Evolutionary conservation across 2,113 vertebrate genomes (phyloP).

Genomic region (Enhydra lutris): DNA sequence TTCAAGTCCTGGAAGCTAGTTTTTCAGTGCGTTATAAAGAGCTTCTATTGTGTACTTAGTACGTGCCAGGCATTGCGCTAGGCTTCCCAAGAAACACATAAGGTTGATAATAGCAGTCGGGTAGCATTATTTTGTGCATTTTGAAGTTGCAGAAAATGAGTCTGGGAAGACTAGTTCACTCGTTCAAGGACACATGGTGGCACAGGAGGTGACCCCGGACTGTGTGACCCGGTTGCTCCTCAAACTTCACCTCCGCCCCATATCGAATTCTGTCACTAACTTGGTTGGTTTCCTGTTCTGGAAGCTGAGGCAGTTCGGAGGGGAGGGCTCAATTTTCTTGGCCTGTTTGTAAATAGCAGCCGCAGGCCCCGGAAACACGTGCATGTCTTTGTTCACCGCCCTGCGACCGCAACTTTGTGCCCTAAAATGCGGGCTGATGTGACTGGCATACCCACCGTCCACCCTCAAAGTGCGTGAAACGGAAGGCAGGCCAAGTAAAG

Average conservation of each 20-base stretch:
- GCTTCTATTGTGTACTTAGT: background rate
- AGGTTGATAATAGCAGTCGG: background rate
- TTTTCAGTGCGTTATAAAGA: background rate
- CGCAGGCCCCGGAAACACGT: background rate
- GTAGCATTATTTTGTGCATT: background rate
- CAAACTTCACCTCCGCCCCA: background rate
- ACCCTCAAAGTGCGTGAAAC: fast-evolving
- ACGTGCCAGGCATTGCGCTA: background rate
- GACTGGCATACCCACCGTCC: fast-evolving
- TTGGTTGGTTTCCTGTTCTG: background rate
- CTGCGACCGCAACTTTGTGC: background rate
- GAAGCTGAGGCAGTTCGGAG: background rate
- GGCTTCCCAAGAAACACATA: background rate
- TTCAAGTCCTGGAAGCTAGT: background rate
- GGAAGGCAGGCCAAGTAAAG: background rate
- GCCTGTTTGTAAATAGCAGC: background rate
- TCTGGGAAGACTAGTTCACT: background rate
- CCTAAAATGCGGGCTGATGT: background rate
- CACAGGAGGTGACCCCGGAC: fast-evolving
- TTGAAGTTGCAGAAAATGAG: background rate
- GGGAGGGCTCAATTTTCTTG: background rate
- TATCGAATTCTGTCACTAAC: background rate
- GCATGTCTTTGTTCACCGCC: background rate
- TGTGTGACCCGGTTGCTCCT: background rate
- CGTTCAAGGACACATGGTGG: background rate